A percentile compares a stretch with the other conserved stretches of the same genome.
phyloP scores from a whole-genome alignment of 2,888 invertebrate species.

The Myopa tessellatipennis region DNA sequence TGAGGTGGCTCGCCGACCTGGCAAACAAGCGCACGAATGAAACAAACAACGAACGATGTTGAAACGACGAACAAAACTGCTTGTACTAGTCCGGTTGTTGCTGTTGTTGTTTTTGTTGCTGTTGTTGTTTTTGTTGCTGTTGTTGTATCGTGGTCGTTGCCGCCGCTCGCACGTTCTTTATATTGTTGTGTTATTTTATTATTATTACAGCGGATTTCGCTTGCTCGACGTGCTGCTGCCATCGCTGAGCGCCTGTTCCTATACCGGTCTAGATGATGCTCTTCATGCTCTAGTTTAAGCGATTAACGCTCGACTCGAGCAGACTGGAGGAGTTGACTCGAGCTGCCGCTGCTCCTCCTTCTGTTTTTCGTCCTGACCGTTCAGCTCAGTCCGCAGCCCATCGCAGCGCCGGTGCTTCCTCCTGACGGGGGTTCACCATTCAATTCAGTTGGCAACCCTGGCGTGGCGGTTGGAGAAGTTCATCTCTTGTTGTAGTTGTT shows the following conservation, averaged over 20 bases:
- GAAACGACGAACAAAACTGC: too few relatives aligned
- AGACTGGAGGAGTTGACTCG: not conserved
- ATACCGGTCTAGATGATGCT: conserved; percentile 69
- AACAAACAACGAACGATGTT: not conserved
- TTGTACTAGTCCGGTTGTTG: not conserved
- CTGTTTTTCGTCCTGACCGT: not conserved
- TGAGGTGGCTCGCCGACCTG: conserved; percentile 20
- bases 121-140: conserved; percentile 14
- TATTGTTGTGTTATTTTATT: conserved; percentile 17
- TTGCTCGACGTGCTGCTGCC: conserved; percentile 42
- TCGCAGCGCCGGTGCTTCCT: too few relatives aligned
- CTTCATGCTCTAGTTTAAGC: conserved; percentile 67
- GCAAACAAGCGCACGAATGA: conserved; percentile 24
- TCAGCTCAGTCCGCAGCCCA: not conserved
- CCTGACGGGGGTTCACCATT: too few relatives aligned
- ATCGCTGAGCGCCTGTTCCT: conserved; percentile 62
- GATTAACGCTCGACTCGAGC: conserved; percentile 51
- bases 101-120: not conserved
- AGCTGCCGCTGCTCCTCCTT: not conserved
- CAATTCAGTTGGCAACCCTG: too few relatives aligned
- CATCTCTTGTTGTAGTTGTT: not conserved
- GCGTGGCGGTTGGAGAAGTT: not conserved
- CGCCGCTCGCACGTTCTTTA: not conserved
- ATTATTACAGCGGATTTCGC: conserved; percentile 24
- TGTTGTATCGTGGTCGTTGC: conserved; percentile 6